These are phyloP conservation scores for Coluber constrictor DNA, from an alignment of 2,797 vertebrate species.

Conservation along the genomic window DNA sequence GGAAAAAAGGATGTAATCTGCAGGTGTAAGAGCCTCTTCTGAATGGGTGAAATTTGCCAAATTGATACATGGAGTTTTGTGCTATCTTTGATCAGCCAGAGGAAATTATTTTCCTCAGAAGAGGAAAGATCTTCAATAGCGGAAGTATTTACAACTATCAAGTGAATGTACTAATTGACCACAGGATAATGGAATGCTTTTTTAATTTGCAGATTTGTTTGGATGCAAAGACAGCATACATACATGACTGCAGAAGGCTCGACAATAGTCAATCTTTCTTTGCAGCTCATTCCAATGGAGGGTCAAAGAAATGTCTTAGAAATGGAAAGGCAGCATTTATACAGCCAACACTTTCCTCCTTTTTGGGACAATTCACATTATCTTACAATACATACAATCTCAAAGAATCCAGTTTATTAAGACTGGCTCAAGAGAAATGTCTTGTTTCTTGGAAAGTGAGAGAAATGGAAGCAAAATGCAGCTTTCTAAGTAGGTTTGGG, in stretches of 20 bases:
- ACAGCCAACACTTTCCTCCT: neutral
- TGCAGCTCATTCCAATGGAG: neutral
- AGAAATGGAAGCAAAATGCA: neutral
- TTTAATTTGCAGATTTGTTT: slow-evolving; percentile 3
- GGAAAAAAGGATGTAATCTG: neutral
- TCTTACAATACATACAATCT: neutral
- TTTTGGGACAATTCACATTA: neutral
- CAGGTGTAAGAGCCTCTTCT: neutral
- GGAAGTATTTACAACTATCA: neutral
- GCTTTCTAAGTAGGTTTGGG: neutral
- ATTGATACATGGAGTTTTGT: neutral
- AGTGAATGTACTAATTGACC: neutral
- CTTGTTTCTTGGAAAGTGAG: neutral
- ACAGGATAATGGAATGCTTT: neutral
- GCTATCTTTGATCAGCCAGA: neutral
- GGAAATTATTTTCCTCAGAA: neutral
- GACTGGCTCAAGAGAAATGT: neutral
- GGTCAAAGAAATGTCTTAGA: neutral
- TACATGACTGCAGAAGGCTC: neutral
- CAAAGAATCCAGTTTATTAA: neutral
- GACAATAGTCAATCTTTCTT: neutral
- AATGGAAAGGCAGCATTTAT: neutral
- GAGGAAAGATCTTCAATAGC: neutral
- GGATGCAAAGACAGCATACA: neutral
- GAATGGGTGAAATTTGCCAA: neutral